phyloP scores from a whole-genome alignment of 2,888 invertebrate genomes.

The Spodoptera picta region DNA sequence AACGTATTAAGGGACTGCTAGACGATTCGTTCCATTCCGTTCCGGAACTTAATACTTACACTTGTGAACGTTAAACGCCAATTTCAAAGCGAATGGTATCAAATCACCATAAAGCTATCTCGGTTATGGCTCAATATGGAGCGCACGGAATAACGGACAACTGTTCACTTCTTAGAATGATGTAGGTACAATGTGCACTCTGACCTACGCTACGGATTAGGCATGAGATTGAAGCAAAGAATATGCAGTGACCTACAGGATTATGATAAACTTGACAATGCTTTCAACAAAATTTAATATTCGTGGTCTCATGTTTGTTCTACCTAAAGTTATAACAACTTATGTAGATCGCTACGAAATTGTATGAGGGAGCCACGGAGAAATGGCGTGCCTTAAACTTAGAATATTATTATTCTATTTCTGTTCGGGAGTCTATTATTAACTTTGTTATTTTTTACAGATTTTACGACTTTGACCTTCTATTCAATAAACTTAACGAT shows the following conservation, averaged over 20 bases:
- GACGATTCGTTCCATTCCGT: constrained; percentile 56
- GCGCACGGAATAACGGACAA: constrained; percentile 78
- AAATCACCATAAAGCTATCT: constrained; percentile 87
- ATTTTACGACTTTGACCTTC: background rate
- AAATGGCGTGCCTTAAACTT: constrained; percentile 18
- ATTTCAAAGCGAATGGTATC: constrained; percentile 85
- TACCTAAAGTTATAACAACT: constrained; percentile 18
- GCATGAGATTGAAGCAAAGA: constrained; percentile 68
- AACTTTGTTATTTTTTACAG: background rate
- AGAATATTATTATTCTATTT: constrained; percentile 27
- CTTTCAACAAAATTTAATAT: constrained; percentile 43
- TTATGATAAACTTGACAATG: constrained; percentile 61
- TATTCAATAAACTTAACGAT: background rate
- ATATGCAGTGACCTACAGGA: constrained; percentile 64
- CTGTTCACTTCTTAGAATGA: constrained; percentile 71
- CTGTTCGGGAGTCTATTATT: constrained; percentile 19
- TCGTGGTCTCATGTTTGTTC: constrained; percentile 4
- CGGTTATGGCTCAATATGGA: constrained; percentile 76
- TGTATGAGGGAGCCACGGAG: constrained; percentile 2
- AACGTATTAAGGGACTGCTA: constrained; percentile 47
- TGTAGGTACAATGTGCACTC: constrained; percentile 71
- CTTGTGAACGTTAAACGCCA: constrained; percentile 77
- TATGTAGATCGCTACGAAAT: constrained; percentile 10
- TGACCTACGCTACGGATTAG: constrained; percentile 62
- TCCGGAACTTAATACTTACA: constrained; percentile 62